A percentile compares a stretch with the other conserved stretches of the same genome.
phyloP scores from a whole-genome alignment of 1,140 invertebrate genomes.

The Uloborus diversus region DNA sequence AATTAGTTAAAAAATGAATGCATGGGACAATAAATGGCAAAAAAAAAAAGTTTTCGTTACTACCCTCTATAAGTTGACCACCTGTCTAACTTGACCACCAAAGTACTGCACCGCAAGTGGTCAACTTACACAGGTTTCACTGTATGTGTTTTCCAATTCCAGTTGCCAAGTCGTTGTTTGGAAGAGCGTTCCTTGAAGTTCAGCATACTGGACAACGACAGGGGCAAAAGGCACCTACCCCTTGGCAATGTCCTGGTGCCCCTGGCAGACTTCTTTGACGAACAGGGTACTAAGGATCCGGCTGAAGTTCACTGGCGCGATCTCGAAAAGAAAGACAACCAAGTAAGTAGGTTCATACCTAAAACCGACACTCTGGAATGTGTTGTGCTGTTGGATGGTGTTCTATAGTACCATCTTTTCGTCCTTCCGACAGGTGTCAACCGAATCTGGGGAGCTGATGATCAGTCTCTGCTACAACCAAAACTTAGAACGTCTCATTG shows the following conservation, averaged over 20 bases:
- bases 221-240: constrained; percentile 73
- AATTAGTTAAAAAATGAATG: no score
- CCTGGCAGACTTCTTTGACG: constrained; percentile 71
- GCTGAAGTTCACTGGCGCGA: constrained; percentile 62
- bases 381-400: no score
- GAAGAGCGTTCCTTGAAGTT: constrained; percentile 76
- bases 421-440: neutral
- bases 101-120: no score
- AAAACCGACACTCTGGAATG: no score
- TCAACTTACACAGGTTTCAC: no score
- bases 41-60: no score
- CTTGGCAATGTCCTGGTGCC: constrained; percentile 78
- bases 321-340: constrained; percentile 30
- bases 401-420: no score
- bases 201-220: constrained; percentile 76
- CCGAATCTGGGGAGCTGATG: constrained; percentile 71
- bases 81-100: no score
- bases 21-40: no score
- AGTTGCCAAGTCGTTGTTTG: constrained; percentile 64
- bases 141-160: no score
- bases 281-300: constrained; percentile 61
- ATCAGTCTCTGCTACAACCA: constrained; percentile 79
- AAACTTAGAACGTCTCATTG: constrained; percentile 76
- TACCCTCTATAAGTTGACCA: no score
- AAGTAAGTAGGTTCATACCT: no score